A percentile compares a stretch with the other conserved stretches of the same genome.
phyloP scores from a whole-genome alignment of 2,113 vertebrate species.

The Lota lota region DNA sequence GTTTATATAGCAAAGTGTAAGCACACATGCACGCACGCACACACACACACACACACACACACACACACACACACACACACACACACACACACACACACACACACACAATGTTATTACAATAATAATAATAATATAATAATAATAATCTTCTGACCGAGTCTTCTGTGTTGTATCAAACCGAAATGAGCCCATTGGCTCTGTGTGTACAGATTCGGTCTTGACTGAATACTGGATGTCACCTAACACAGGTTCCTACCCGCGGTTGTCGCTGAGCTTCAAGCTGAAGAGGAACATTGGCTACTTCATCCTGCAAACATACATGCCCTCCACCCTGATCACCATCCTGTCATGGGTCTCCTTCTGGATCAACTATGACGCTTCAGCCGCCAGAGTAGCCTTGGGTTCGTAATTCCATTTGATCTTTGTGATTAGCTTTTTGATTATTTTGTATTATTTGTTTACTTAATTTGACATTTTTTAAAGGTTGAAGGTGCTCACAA shows the following conservation, averaged over 20 bases:
- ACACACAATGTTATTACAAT: no score
- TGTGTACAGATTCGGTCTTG: no score
- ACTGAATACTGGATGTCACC: slow-evolving; percentile 3
- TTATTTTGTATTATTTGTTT: not conserved
- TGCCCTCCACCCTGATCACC: slow-evolving; percentile 88
- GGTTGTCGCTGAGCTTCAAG: slow-evolving; percentile 86
- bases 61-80: no score
- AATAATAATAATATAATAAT: no score
- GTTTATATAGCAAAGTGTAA: no score
- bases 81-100: no score
- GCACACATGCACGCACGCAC: no score
- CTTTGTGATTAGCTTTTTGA: not conserved
- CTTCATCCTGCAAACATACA: slow-evolving; percentile 90
- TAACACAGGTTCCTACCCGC: slow-evolving; percentile 86
- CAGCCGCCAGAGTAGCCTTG: slow-evolving; percentile 91
- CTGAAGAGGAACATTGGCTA: slow-evolving; percentile 91
- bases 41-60: no score
- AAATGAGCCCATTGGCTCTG: not conserved
- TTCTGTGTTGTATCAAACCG: not conserved
- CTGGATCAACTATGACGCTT: slow-evolving; percentile 94
- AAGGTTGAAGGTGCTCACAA: no score
- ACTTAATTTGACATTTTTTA: no score
- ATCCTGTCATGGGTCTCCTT: slow-evolving; percentile 90
- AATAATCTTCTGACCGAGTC: not conserved
- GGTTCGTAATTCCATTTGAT: slow-evolving; percentile 62